Percentiles rank a stretch among this genome's conserved stretches.
Evolutionary conservation across 2,888 invertebrate species (phyloP).

Genomic region (Hofmannophila pseudospretella): DNA sequence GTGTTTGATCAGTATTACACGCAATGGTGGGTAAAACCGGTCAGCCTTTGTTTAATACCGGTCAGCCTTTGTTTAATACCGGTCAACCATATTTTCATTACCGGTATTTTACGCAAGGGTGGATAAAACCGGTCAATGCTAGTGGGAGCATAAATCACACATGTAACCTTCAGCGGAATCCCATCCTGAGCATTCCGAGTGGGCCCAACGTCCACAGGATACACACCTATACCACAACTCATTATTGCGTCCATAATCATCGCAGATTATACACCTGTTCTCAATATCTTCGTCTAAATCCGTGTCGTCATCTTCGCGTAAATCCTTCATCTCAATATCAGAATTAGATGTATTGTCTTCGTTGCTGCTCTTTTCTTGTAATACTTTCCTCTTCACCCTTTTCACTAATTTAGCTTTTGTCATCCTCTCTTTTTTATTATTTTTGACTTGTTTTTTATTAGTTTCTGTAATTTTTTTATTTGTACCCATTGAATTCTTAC

Average conservation of each 20-base stretch:
- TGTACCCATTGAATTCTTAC: neutral
- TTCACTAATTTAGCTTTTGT: neutral
- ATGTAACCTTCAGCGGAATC: conserved; percentile 7
- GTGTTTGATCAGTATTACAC: too few relatives aligned
- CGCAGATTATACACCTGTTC: neutral
- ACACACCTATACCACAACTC: conserved; percentile 7
- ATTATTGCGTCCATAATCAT: conserved; percentile 1
- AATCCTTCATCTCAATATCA: neutral
- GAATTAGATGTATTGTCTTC: neutral
- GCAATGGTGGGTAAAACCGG: too few relatives aligned
- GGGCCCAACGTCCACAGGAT: conserved; percentile 8
- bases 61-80: too few relatives aligned
- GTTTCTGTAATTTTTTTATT: neutral
- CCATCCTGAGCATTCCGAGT: conserved; percentile 7
- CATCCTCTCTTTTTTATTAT: neutral
- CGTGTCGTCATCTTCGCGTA: conserved; percentile 1
- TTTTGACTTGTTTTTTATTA: neutral
- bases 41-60: too few relatives aligned
- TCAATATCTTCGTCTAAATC: neutral
- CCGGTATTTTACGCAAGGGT: too few relatives aligned
- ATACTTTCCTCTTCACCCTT: neutral
- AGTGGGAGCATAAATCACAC: neutral
- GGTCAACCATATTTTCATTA: too few relatives aligned
- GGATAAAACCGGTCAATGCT: neutral
- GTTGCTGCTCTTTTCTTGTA: conserved; percentile 1